phyloP scores from a whole-genome alignment of 2,797 vertebrate genomes.

The Nannoperca obscura region DNA sequence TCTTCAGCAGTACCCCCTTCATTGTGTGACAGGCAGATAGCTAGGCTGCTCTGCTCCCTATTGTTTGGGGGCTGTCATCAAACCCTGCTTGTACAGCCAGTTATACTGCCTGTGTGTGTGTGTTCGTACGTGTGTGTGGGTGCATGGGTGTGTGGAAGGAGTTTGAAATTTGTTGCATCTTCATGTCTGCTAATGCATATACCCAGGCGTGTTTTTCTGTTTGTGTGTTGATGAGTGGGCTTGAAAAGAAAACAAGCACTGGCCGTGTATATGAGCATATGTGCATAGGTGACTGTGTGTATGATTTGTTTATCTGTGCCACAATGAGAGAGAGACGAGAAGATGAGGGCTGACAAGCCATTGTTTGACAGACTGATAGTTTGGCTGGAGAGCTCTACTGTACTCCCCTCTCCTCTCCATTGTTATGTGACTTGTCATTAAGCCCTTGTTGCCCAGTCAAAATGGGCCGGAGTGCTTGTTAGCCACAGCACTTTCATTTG shows the following conservation, averaged over 20 bases:
- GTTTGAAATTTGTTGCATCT: conserved; percentile 54
- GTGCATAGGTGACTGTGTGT: conserved; percentile 39
- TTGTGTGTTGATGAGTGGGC: conserved; percentile 42
- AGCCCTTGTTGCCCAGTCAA: conserved; percentile 82
- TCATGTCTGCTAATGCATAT: conserved; percentile 39
- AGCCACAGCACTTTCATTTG: conserved; percentile 68
- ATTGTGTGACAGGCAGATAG: conserved; percentile 84
- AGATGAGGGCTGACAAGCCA: conserved; percentile 69
- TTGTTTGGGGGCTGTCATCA: conserved; percentile 82
- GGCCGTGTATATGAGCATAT: conserved; percentile 29
- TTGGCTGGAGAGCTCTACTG: conserved; percentile 66
- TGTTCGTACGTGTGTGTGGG: conserved; percentile 36
- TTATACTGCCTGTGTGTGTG: conserved; percentile 64
- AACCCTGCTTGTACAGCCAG: conserved; percentile 77
- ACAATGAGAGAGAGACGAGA: conserved; percentile 58
- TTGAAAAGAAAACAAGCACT: conserved; percentile 9
- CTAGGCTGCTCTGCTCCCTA: conserved; percentile 80
- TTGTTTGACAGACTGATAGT: conserved; percentile 77
- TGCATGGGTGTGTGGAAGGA: conserved; percentile 41
- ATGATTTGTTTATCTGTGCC: conserved; percentile 62
- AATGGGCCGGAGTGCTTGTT: conserved; percentile 80
- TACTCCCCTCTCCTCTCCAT: conserved; percentile 74
- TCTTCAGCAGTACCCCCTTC: conserved; percentile 80
- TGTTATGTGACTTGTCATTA: conserved; percentile 83
- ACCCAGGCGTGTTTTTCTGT: conserved; percentile 30